These are phyloP conservation scores for Ophthalmolycus amberensis DNA, from an alignment of 2,113 vertebrate genomes.

Conservation along the genomic window DNA sequence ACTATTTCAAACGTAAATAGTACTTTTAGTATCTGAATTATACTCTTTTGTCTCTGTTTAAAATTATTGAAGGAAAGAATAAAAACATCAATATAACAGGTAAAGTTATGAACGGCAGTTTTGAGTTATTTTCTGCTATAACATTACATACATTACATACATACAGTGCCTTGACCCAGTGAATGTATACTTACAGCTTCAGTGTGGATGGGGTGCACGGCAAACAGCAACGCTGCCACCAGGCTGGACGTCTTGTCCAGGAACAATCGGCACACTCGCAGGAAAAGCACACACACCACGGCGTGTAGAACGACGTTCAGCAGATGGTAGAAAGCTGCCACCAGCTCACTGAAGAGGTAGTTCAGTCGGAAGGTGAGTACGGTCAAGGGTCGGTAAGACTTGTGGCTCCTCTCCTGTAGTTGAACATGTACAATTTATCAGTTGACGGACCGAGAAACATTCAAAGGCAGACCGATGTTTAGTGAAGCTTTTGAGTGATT, in stretches of 20 bases:
- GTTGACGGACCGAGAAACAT: not conserved
- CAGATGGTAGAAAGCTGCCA: constrained; percentile 94
- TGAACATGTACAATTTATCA: constrained; percentile 37
- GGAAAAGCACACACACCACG: constrained; percentile 91
- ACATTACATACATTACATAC: not conserved
- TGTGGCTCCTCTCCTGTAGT: constrained; percentile 95
- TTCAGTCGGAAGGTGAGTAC: constrained; percentile 97
- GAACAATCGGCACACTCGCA: constrained; percentile 93
- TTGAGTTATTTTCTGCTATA: not conserved
- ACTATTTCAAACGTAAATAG: not conserved
- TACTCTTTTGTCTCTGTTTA: no score
- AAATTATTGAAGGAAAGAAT: no score
- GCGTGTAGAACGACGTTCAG: constrained; percentile 91
- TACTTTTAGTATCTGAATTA: not conserved
- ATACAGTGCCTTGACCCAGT: not conserved
- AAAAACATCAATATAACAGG: no score
- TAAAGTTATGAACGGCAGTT: no score
- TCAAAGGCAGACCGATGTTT: not conserved
- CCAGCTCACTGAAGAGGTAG: constrained; percentile 94
- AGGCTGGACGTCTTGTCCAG: constrained; percentile 88
- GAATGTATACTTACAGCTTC: constrained; percentile 91
- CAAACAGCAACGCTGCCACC: constrained; percentile 92
- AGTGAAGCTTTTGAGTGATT: not conserved
- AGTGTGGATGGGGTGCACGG: constrained; percentile 96
- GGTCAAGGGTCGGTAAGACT: constrained; percentile 96